Conservation (phyloP, 1,140 invertebrate species). For the Carcinoscorpius rotundicauda region DNA sequence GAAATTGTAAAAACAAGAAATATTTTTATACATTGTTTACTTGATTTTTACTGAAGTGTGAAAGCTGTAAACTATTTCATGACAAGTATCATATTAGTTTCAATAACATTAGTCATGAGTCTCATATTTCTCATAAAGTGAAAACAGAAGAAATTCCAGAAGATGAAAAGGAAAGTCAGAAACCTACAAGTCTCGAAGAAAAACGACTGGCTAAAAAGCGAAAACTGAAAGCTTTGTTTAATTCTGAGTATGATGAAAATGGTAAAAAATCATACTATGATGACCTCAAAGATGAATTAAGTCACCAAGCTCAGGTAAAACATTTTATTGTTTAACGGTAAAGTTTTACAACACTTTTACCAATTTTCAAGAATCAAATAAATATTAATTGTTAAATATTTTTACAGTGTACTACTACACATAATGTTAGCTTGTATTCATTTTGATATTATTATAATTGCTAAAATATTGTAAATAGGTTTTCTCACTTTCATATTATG, state of each 20-base stretch:
- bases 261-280: conserved; percentile 75
- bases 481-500: too few species aligned
- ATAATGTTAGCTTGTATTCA: neutral
- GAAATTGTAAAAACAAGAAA: too few species aligned
- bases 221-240: conserved; percentile 87
- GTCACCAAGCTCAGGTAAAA: conserved; percentile 63
- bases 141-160: conserved; percentile 21
- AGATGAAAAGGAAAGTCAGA: conserved; percentile 3
- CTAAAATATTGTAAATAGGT: neutral
- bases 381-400: neutral
- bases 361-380: conserved; percentile 3
- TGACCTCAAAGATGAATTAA: conserved; percentile 73
- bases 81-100: too few species aligned
- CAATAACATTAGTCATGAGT: too few species aligned
- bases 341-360: too few species aligned
- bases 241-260: conserved; percentile 73
- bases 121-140: conserved; percentile 14
- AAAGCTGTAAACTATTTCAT: too few species aligned
- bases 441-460: conserved; percentile 11
- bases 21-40: too few species aligned
- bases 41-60: too few species aligned
- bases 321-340: too few species aligned
- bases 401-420: conserved; percentile 2
- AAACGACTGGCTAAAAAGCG: conserved; percentile 73
- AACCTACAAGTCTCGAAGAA: conserved; percentile 37